Evolutionary conservation across 2,888 invertebrate species (phyloP), one percentile per base, ranked within the genome.

Genomic region (Acholoe squamosa): DNA sequence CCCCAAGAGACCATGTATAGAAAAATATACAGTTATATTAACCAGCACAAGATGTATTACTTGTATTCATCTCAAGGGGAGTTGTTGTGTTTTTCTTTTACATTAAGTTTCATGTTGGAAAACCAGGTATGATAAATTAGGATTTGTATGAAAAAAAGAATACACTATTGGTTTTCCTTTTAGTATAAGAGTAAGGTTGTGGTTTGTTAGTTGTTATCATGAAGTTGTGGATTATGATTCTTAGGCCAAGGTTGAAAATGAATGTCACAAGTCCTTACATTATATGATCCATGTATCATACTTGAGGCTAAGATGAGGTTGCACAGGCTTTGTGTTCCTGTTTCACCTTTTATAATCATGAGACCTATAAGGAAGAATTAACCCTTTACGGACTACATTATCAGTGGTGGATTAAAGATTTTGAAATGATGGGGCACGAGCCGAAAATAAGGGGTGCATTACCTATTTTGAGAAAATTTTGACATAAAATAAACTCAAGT

Each of bases 171-270:
- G n/a, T 61, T 61, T 61, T 61, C 22, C 19, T 3, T 61, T 61
- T 61, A 61, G 61, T 61, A 61, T 19, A 61, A 61, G 61, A 61
- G 10, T n/a, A 61, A 61, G 61, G 61, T 61, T 61, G 61, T 61
- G 61, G 61, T 61, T 61, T n/a, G 22, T 61, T 61, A 61, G 61
- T 19, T n/a, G n/a, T 61, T 61, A n/a, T n/a, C n/a, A n/a, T 61
- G 61, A 61, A 61, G 22, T 61, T 61, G 61, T 61, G 61, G n/a
- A 43, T n/a, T 19, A 61, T 61, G 22, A 61, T 61, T 61, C 61
- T n/a, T 61, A 61, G 61, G 61, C 61, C 61, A 61, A 61, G 61
- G 61, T 61, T 61, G 14, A 61, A 61, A 14, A 61, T 61, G 19
- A 61, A 61, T 61, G 61, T 61, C n/a, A 61, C 1, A 14, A 61